A percentile compares a stretch with the other conserved stretches of the same genome.
Evolutionary conservation across 2,797 vertebrate species (phyloP).

Genomic region (Dromococcyx pavoninus): DNA sequence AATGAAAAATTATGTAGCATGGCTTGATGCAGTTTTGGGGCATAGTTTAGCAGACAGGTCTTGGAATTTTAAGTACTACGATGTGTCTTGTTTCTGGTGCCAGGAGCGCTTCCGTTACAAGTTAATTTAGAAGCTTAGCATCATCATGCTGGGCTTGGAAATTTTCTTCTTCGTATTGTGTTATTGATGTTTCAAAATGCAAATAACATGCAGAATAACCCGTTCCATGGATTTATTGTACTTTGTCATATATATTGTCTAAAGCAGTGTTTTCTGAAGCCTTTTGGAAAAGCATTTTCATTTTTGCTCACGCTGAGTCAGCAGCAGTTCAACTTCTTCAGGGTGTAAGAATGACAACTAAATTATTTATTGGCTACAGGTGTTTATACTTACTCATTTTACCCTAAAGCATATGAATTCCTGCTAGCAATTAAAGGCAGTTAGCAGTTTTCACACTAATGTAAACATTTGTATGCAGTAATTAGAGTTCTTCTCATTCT

Average conservation of each 20-base stretch:
- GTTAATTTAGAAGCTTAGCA: slow-evolving; percentile 2
- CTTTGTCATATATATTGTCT: background rate
- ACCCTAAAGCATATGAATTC: slow-evolving; percentile 8
- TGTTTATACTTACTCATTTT: slow-evolving; percentile 19
- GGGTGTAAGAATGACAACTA: background rate
- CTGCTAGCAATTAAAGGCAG: background rate
- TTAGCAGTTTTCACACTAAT: slow-evolving; percentile 9
- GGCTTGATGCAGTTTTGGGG: background rate
- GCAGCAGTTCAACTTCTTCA: background rate
- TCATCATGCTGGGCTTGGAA: background rate
- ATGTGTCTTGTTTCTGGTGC: background rate
- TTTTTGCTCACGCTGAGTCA: slow-evolving; percentile 26
- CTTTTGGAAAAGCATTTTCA: background rate
- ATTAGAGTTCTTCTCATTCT: slow-evolving; percentile 6
- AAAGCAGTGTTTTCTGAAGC: background rate
- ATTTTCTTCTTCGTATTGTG: background rate
- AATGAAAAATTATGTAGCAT: accelerated
- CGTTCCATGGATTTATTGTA: background rate
- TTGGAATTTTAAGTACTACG: background rate
- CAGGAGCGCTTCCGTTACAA: background rate
- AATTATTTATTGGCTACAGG: slow-evolving; percentile 28
- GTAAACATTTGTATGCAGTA: slow-evolving; percentile 28
- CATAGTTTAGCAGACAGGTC: background rate
- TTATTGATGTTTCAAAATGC: background rate
- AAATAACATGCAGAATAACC: accelerated